Evolutionary conservation across 1,140 invertebrate genomes (phyloP).

Genomic region (Vollenhovia emeryi): DNA sequence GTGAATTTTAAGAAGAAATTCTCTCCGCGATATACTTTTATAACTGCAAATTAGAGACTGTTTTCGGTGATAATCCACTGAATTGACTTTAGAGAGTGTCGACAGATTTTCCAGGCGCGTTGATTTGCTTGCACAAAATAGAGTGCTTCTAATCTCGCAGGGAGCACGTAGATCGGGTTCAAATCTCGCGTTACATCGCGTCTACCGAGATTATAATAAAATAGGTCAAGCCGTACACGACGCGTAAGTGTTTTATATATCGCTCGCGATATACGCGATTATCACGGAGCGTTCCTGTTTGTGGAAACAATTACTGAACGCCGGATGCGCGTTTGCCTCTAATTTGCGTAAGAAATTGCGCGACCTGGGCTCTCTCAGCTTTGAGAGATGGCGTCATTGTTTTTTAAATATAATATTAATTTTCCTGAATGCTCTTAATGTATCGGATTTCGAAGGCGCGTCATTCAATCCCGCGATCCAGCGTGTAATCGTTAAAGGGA

Average conservation of each 20-base stretch:
- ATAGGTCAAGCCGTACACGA: neutral
- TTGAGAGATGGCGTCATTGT: neutral
- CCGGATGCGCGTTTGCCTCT: neutral
- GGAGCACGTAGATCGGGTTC: too few species aligned
- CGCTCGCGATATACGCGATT: neutral
- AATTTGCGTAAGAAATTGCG: neutral
- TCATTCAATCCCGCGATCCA: neutral
- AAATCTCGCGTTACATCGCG: neutral
- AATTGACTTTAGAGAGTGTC: too few species aligned
- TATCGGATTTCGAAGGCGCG: neutral
- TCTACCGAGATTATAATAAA: neutral
- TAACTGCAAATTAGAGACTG: too few species aligned
- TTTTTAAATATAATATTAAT: neutral
- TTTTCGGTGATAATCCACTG: too few species aligned
- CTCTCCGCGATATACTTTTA: too few species aligned
- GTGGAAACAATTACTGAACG: neutral
- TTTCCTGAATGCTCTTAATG: neutral
- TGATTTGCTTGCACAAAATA: too few species aligned
- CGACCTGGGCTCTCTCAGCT: neutral
- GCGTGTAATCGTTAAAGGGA: conserved; percentile 24
- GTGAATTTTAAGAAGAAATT: too few species aligned
- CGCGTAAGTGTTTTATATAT: too few species aligned
- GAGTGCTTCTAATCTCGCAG: too few species aligned
- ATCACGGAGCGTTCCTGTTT: neutral
- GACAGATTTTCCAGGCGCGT: too few species aligned